A percentile compares a stretch with the other conserved stretches of the same genome.
These are phyloP conservation scores for Todus mexicanus DNA, from an alignment of 2,797 vertebrate species.

Conservation along the genomic window DNA sequence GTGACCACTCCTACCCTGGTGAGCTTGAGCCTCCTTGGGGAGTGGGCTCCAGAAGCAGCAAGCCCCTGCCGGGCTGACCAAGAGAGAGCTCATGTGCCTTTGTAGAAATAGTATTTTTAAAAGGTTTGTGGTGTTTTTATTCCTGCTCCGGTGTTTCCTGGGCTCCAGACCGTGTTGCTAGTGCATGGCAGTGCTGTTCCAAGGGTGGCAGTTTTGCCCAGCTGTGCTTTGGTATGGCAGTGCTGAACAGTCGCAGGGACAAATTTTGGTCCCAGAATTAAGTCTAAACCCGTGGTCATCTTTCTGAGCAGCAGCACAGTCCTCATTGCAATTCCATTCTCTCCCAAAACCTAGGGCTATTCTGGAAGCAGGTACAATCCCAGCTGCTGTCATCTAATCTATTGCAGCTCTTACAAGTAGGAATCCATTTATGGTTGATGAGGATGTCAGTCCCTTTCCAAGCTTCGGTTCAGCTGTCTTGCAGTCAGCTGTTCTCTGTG, in stretches of 20 bases:
- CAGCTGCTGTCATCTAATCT: not conserved
- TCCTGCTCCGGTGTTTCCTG: not conserved
- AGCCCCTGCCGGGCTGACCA: not conserved
- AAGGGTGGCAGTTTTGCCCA: not conserved
- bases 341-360: accelerated
- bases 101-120: not conserved
- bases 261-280: not conserved
- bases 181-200: not conserved
- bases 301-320: not conserved
- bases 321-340: accelerated
- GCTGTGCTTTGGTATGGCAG: not conserved
- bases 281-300: not conserved
- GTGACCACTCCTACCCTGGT: not conserved
- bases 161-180: accelerated
- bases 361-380: not conserved
- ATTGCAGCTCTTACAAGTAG: not conserved
- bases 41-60: not conserved
- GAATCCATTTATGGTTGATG: not conserved
- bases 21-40: accelerated
- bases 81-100: accelerated
- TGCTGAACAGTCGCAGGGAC: not conserved
- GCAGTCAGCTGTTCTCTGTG: not conserved
- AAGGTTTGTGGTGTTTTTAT: not conserved
- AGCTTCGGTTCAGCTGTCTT: not conserved
- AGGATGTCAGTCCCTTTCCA: not conserved